Percentiles rank a stretch among this genome's conserved stretches.
Evolutionary conservation across 2,797 vertebrate species (phyloP).

Genomic region (Hipposideros larvatus): DNA sequence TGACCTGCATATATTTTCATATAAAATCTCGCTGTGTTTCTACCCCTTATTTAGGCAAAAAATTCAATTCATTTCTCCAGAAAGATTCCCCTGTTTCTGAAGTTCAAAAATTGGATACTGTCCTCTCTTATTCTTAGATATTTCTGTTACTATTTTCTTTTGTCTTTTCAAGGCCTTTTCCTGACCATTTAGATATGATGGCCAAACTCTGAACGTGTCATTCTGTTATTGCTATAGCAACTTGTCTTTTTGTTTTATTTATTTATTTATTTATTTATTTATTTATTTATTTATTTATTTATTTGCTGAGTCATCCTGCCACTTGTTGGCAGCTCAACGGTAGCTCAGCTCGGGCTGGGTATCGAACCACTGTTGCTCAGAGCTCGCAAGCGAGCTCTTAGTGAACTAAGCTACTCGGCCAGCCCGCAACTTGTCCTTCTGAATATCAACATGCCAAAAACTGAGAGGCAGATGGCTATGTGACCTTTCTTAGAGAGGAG

Average conservation of each 20-base stretch:
- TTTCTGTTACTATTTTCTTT: neutral
- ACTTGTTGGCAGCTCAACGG: too few species aligned
- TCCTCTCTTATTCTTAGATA: neutral
- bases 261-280: too few species aligned
- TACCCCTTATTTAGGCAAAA: neutral
- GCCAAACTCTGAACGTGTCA: neutral
- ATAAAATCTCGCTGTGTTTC: neutral
- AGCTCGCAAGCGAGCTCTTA: too few species aligned
- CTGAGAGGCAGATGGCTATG: neutral
- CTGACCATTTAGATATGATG: neutral
- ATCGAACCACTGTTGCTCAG: too few species aligned
- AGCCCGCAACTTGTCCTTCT: neutral
- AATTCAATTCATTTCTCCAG: neutral
- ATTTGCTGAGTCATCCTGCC: too few species aligned
- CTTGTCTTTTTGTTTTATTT: neutral
- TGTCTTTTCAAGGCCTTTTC: neutral
- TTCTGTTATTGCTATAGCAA: neutral
- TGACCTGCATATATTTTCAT: neutral
- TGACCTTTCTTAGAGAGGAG: neutral
- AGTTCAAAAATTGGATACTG: neutral
- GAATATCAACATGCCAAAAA: neutral
- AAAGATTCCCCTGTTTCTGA: neutral
- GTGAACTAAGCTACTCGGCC: too few species aligned
- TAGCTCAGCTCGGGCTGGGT: too few species aligned
- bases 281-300: too few species aligned